These are phyloP conservation scores for Drosophila cognata DNA, from an alignment of 2,888 invertebrate species.

Conservation along the genomic window DNA sequence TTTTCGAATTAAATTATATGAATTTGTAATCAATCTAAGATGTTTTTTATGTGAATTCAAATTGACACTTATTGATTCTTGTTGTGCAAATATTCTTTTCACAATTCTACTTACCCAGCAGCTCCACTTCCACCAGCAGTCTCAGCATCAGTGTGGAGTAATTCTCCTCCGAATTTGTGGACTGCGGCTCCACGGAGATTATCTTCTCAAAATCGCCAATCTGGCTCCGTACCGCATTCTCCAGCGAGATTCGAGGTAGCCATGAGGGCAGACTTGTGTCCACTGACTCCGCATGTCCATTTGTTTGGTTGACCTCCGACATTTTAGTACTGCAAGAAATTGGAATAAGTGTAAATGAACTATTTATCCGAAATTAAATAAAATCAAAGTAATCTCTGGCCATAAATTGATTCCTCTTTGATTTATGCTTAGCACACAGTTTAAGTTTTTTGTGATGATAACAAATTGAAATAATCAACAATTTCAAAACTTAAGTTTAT, in stretches of 20 bases:
- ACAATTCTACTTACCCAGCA: conserved; percentile 64
- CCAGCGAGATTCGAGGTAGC: conserved; percentile 69
- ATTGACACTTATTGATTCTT: neutral
- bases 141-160: conserved; percentile 79
- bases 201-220: conserved; percentile 73
- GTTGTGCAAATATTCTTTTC: neutral
- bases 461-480: neutral
- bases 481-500: neutral
- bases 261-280: conserved; percentile 65
- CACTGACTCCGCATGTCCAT: conserved; percentile 44
- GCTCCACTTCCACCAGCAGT: conserved; percentile 70
- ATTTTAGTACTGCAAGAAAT: conserved; percentile 46
- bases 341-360: neutral
- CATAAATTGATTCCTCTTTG: conserved; percentile 20
- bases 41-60: neutral
- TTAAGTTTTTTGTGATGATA: conserved; percentile 15
- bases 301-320: conserved; percentile 51
- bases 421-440: conserved; percentile 16
- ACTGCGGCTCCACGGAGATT: conserved; percentile 47
- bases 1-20: neutral
- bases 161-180: conserved; percentile 69
- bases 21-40: neutral
- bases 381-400: conserved; percentile 18
- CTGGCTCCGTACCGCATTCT: conserved; percentile 67
- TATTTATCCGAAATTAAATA: neutral